These are phyloP conservation scores for Scotopteryx bipunctaria DNA, from an alignment of 2,888 invertebrate genomes.

Conservation along the genomic window DNA sequence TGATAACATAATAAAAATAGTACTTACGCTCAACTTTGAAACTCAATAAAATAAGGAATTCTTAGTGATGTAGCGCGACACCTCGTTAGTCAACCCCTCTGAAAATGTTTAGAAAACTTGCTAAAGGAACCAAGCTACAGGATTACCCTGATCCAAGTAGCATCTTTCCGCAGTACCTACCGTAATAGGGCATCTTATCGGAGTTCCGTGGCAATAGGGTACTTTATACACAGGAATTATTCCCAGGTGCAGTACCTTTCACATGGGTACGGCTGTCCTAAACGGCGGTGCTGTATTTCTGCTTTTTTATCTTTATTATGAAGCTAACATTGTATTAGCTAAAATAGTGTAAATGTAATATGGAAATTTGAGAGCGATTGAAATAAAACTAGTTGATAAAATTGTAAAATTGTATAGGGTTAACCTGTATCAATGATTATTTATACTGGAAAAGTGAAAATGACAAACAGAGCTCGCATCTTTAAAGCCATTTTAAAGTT, in stretches of 20 bases:
- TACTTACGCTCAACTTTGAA: not conserved
- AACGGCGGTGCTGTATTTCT: not conserved
- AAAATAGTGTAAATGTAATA: too few relatives aligned
- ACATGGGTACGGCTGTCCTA: not conserved
- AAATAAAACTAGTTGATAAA: too few relatives aligned
- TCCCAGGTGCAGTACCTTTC: conserved; percentile 34
- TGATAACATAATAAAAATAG: too few relatives aligned
- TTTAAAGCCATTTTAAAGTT: too few relatives aligned
- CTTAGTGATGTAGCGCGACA: not conserved
- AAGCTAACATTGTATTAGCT: too few relatives aligned
- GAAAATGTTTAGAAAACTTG: conserved; percentile 10
- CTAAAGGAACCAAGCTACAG: conserved; percentile 1
- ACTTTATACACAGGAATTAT: conserved; percentile 47
- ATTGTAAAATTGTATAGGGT: too few relatives aligned
- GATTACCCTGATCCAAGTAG: conserved; percentile 6
- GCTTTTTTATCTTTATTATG: too few relatives aligned
- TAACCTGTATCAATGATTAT: too few relatives aligned
- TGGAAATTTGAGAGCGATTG: too few relatives aligned
- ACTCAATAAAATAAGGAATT: too few relatives aligned
- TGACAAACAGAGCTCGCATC: too few relatives aligned
- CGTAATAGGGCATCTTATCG: conserved; percentile 35
- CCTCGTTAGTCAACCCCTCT: conserved; percentile 1
- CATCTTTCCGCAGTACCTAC: conserved; percentile 11
- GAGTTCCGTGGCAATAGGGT: conserved; percentile 38
- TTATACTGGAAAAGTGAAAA: too few relatives aligned